Conservation (phyloP, 2,797 vertebrate species). For the Todus mexicanus region DNA sequence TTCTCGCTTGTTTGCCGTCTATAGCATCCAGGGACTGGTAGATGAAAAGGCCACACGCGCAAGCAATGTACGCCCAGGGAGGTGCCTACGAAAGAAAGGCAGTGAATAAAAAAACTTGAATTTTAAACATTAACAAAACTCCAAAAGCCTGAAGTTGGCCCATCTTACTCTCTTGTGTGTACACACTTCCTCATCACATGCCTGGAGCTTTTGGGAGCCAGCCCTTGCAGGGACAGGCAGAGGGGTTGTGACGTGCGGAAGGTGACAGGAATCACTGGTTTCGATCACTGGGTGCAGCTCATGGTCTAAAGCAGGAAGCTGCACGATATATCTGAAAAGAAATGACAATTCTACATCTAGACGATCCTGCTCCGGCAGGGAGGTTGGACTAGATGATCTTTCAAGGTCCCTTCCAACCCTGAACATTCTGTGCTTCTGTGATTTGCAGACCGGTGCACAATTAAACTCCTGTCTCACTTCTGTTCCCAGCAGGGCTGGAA, state of each 20-base stretch:
- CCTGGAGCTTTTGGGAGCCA: not conserved
- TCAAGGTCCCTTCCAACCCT: too few relatives aligned
- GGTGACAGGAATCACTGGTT: not conserved
- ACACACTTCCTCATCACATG: not conserved
- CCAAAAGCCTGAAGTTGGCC: not conserved
- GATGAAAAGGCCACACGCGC: constrained; percentile 93
- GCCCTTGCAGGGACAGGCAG: not conserved
- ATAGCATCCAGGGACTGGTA: constrained; percentile 98
- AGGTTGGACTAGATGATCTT: too few relatives aligned
- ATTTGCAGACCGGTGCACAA: rapidly evolving
- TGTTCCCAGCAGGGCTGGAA: not conserved
- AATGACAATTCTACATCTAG: too few relatives aligned
- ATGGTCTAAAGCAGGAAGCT: not conserved
- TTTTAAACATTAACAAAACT: not conserved
- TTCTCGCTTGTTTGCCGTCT: constrained; percentile 96
- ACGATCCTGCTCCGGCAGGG: too few relatives aligned
- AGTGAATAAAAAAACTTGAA: not conserved
- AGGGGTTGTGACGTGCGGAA: not conserved
- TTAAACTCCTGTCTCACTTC: not conserved
- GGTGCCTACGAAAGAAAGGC: constrained; percentile 82
- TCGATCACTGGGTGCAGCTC: not conserved
- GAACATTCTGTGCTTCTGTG: too few relatives aligned
- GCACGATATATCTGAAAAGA: too few relatives aligned
- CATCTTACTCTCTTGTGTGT: not conserved
- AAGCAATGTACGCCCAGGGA: constrained; percentile 92